Evolutionary conservation across 2,113 vertebrate genomes (phyloP).

Genomic region (Rissa tridactyla): DNA sequence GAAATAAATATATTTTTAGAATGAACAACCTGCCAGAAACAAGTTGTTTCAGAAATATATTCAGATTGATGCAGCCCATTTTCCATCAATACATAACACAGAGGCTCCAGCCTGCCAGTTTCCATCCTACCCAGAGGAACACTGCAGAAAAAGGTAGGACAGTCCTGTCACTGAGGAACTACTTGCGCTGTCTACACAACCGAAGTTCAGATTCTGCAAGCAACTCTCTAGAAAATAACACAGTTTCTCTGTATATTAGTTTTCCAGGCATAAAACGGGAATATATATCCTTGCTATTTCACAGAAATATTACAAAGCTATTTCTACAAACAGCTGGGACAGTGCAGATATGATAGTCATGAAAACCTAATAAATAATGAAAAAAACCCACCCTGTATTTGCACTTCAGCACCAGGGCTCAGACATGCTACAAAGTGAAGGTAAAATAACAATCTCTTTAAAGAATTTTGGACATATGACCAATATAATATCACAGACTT

Average conservation of each 20-base stretch:
- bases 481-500: not conserved
- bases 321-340: not conserved
- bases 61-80: slow-evolving; percentile 40
- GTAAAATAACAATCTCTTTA: not conserved
- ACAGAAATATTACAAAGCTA: not conserved
- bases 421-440: not conserved
- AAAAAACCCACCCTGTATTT: not conserved
- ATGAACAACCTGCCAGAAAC: slow-evolving; percentile 61
- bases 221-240: not conserved
- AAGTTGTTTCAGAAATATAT: slow-evolving; percentile 53
- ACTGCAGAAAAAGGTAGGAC: not conserved
- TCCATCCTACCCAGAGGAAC: not conserved
- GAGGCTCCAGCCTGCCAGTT: slow-evolving; percentile 25
- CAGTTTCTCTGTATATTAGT: not conserved
- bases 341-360: not conserved
- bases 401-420: not conserved
- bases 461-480: not conserved
- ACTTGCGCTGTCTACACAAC: not conserved
- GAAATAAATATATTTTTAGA: slow-evolving; percentile 68
- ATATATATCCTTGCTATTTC: not conserved
- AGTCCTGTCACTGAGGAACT: not conserved
- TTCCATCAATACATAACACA: not conserved
- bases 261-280: not conserved
- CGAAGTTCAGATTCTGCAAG: not conserved
- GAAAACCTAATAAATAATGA: not conserved